These are phyloP conservation scores for Leptogaster cylindrica DNA, from an alignment of 2,888 invertebrate species.

Conservation along the genomic window DNA sequence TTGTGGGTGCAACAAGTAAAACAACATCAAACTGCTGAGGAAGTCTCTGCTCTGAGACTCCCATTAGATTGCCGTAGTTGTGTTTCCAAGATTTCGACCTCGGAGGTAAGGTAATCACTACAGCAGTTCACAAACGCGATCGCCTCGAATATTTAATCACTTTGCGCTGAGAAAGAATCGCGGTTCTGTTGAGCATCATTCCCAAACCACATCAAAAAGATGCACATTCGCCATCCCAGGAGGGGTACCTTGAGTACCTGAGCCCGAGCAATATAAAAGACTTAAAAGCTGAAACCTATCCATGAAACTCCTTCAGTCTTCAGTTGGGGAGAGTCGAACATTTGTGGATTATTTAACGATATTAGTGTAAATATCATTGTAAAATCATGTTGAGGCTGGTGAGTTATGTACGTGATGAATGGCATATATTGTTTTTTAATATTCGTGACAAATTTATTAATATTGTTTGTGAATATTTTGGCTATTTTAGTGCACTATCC, in stretches of 20 bases:
- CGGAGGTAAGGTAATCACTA: constrained; percentile 22
- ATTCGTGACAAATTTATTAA: too few species aligned
- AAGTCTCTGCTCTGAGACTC: constrained; percentile 10
- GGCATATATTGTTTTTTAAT: too few species aligned
- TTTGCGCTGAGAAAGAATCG: constrained; percentile 3
- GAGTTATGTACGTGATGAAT: constrained; percentile 24
- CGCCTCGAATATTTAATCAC: constrained; percentile 14
- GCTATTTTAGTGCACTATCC: constrained; percentile 31
- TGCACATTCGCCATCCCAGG: constrained; percentile 12
- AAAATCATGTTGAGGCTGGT: constrained; percentile 43
- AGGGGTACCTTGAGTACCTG: constrained; percentile 12
- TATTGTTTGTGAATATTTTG: not conserved
- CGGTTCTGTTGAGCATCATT: constrained; percentile 11
- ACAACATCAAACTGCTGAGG: not conserved
- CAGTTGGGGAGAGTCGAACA: not conserved
- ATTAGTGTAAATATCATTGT: constrained; percentile 15
- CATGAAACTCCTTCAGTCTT: constrained; percentile 21
- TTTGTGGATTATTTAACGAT: constrained; percentile 11
- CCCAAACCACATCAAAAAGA: constrained; percentile 11
- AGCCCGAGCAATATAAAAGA: constrained; percentile 30
- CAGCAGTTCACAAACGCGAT: constrained; percentile 25
- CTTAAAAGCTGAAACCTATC: constrained; percentile 1
- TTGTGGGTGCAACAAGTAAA: not conserved
- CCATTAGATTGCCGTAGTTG: constrained; percentile 17
- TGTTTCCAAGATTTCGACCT: constrained; percentile 34